Percentiles rank a stretch among this genome's conserved stretches.
phyloP scores from a whole-genome alignment of 2,797 vertebrate genomes.

The Argentina silus region DNA sequence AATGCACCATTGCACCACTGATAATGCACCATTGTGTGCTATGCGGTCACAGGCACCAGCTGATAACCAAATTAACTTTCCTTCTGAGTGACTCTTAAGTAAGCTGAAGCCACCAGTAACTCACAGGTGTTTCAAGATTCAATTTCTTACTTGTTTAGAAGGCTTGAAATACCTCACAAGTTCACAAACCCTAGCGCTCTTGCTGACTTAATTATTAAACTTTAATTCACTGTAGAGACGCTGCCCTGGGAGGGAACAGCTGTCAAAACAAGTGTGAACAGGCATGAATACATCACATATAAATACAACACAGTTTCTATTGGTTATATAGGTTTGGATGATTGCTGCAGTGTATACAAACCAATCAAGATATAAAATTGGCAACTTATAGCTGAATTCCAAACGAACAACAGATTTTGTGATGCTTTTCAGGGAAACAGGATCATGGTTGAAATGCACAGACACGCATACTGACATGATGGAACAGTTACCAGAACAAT shows the following conservation, averaged over 20 bases:
- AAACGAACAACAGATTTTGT: background rate
- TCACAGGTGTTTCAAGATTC: conserved; percentile 31
- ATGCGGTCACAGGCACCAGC: conserved; percentile 47
- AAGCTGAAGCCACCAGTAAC: conserved; percentile 39
- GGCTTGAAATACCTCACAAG: conserved; percentile 22
- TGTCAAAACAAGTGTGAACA: conserved; percentile 35
- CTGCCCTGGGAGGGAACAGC: conserved; percentile 28
- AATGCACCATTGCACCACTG: conserved; percentile 63
- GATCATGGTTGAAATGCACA: background rate
- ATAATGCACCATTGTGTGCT: conserved; percentile 59
- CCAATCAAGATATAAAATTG: background rate
- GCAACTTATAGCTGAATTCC: background rate
- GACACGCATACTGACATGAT: background rate
- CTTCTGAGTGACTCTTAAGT: conserved; percentile 64
- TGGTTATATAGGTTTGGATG: background rate
- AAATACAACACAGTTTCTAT: conserved; percentile 8
- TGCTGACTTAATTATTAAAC: conserved; percentile 38
- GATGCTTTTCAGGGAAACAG: background rate
- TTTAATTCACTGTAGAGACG: conserved; percentile 26
- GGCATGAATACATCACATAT: conserved; percentile 22
- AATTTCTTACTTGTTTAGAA: conserved; percentile 47
- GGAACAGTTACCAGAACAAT: background rate
- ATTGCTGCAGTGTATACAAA: background rate
- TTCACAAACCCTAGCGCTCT: conserved; percentile 18
- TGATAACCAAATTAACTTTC: conserved; percentile 69